Evolutionary conservation across 2,888 invertebrate genomes (phyloP).

Genomic region (Syrista parreyssii): DNA sequence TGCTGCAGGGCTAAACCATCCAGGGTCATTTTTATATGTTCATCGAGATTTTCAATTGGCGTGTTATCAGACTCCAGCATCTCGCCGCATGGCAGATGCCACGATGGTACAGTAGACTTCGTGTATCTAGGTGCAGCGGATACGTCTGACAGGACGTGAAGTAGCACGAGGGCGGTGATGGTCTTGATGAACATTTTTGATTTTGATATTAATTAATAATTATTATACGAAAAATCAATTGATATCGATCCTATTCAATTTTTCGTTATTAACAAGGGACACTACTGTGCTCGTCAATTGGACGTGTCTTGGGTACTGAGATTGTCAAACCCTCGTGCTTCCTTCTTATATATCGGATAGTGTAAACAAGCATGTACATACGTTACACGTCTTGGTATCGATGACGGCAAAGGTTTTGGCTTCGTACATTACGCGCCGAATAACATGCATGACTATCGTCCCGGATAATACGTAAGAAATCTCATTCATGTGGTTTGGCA

Average conservation of each 20-base stretch:
- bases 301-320: conserved; percentile 57
- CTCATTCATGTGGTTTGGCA: conserved; percentile 12
- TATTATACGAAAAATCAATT: neutral
- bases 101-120: conserved; percentile 40
- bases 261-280: conserved; percentile 19
- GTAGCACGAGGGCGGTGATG: neutral
- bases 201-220: conserved; percentile 12
- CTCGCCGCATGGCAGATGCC: conserved; percentile 60
- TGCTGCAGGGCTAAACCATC: conserved; percentile 53
- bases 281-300: conserved; percentile 37
- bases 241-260: neutral
- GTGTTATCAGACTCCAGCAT: conserved; percentile 31
- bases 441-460: neutral
- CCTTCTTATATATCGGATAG: conserved; percentile 62
- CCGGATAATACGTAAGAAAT: neutral
- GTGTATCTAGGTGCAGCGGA: conserved; percentile 31
- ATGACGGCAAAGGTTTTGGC: conserved; percentile 50
- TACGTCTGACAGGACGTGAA: conserved; percentile 13
- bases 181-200: conserved; percentile 13
- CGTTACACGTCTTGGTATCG: conserved; percentile 46
- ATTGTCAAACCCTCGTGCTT: conserved; percentile 62
- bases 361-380: conserved; percentile 59
- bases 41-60: conserved; percentile 31
- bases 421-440: conserved; percentile 20
- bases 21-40: conserved; percentile 41